phyloP scores from a whole-genome alignment of 37 sponge, comb jelly and placozoan genomes.

The Aplysina aerophoba region DNA sequence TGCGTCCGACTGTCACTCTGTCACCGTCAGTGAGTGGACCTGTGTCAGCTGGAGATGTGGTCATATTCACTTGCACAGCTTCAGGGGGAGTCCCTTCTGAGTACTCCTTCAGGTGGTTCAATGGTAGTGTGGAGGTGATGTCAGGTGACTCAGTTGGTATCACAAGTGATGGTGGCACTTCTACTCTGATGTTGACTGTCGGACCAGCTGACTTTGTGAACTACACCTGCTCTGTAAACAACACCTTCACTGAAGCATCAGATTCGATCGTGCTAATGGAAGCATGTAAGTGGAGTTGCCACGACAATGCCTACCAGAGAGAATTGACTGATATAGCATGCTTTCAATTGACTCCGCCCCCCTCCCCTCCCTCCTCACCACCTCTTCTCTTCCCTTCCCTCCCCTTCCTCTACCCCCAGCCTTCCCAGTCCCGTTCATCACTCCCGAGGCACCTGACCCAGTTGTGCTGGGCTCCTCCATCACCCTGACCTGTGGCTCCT shows the following conservation, averaged over 20 bases:
- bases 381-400: not conserved
- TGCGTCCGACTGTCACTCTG: too few species aligned
- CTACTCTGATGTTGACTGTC: not conserved
- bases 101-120: constrained; percentile 20
- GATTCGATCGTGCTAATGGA: not conserved
- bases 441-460: constrained; percentile 9
- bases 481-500: not conserved
- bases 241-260: too few species aligned
- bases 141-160: not conserved
- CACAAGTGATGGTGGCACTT: not conserved
- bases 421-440: not conserved
- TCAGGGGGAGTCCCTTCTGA: constrained; percentile 22
- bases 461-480: constrained; percentile 25
- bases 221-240: too few species aligned
- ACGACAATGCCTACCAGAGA: not conserved
- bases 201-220: too few species aligned
- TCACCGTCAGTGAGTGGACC: not conserved
- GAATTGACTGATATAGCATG: too few species aligned
- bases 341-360: too few species aligned
- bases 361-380: too few species aligned
- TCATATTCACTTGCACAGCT: constrained; percentile 15
- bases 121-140: not conserved
- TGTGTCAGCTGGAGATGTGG: constrained; percentile 10
- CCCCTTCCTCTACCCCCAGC: not conserved
- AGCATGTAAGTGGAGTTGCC: not conserved